A percentile compares a stretch with the other conserved stretches of the same genome.
Conservation (phyloP, 2,797 vertebrate genomes). For the Anabas testudineus region DNA sequence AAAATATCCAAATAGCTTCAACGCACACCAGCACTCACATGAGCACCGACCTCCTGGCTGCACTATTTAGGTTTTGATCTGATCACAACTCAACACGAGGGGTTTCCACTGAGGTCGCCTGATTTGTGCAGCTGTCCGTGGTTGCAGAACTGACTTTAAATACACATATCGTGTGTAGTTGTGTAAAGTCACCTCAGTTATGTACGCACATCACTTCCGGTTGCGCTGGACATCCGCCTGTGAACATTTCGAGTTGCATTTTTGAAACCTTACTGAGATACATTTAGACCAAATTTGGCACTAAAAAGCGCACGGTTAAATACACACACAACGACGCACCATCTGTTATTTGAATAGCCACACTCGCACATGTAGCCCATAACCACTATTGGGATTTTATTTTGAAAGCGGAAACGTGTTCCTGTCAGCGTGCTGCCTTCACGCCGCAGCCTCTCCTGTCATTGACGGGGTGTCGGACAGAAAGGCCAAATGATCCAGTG, state of each 20-base stretch:
- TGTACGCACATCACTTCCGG: background rate
- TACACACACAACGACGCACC: background rate
- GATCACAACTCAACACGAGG: too few relatives aligned
- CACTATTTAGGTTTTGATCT: background rate
- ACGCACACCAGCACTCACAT: constrained; percentile 5
- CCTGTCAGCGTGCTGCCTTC: accelerated
- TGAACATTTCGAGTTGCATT: background rate
- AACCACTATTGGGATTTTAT: constrained; percentile 25
- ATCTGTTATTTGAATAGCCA: background rate
- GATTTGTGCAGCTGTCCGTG: background rate
- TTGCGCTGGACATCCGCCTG: background rate
- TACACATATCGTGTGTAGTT: background rate
- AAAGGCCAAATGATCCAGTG: constrained; percentile 57
- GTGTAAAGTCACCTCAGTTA: background rate
- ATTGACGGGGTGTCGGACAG: constrained; percentile 66
- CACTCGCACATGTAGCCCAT: too few relatives aligned
- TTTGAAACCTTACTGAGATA: background rate
- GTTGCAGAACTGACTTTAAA: background rate
- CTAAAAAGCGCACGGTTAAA: background rate
- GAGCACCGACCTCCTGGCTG: background rate
- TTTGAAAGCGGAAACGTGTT: constrained; percentile 56
- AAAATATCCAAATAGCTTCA: constrained; percentile 56
- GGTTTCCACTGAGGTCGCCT: background rate
- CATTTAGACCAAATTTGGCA: background rate
- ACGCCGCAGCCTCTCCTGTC: constrained; percentile 65